These are phyloP conservation scores for Caretta caretta DNA, from an alignment of 2,113 vertebrate genomes.

Conservation along the genomic window DNA sequence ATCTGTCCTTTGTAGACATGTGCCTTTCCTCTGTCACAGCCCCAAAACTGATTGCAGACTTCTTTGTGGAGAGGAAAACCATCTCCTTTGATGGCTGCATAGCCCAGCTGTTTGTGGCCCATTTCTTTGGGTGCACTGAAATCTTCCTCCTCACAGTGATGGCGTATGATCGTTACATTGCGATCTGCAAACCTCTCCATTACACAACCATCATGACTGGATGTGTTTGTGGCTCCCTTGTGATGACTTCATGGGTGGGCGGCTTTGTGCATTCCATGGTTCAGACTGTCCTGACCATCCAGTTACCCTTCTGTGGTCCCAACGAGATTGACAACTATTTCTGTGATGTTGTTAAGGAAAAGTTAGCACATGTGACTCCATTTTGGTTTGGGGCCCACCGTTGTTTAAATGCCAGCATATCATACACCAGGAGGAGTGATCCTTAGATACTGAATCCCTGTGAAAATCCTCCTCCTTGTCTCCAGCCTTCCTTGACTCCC, in stretches of 20 bases:
- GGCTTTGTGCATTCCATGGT: not conserved
- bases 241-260: slow-evolving; percentile 22
- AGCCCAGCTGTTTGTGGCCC: slow-evolving; percentile 55
- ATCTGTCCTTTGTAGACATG: slow-evolving; percentile 65
- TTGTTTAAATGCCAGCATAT: no score
- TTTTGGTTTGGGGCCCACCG: no score
- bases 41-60: slow-evolving; percentile 65
- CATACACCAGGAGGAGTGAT: no score
- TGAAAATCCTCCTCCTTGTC: no score
- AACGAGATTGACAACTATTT: no score
- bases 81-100: slow-evolving; percentile 64
- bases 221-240: not conserved
- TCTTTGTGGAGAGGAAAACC: slow-evolving; percentile 31
- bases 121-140: slow-evolving; percentile 70
- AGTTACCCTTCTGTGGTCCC: not conserved
- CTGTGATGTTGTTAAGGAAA: no score
- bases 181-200: slow-evolving; percentile 54
- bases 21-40: slow-evolving; percentile 63
- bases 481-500: no score
- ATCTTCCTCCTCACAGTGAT: slow-evolving; percentile 66
- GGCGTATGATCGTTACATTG: slow-evolving; percentile 63
- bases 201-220: slow-evolving; percentile 30
- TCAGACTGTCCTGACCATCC: not conserved
- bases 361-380: no score
- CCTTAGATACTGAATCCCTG: no score